phyloP scores from a whole-genome alignment of 2,797 vertebrate genomes.

The Crocodylus rhombifer region DNA sequence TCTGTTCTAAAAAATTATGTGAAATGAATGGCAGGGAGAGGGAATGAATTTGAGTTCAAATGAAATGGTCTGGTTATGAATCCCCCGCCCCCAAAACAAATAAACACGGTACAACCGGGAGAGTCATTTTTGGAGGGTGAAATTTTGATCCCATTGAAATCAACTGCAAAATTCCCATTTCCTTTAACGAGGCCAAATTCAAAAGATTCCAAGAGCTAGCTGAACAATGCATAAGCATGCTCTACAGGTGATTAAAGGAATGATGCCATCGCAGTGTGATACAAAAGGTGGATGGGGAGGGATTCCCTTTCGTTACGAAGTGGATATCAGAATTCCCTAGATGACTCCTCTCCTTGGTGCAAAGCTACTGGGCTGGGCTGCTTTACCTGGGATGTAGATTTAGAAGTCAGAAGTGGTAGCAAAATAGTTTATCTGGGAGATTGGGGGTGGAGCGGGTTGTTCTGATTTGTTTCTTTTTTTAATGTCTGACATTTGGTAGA shows the following conservation, averaged over 20 bases:
- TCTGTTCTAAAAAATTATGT: neutral
- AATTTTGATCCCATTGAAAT: neutral
- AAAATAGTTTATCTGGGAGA: too few relatives aligned
- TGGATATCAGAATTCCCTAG: too few relatives aligned
- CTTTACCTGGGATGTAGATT: too few relatives aligned
- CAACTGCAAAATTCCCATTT: constrained; percentile 5
- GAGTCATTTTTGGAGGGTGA: neutral
- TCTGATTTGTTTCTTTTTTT: too few relatives aligned
- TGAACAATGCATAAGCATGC: neutral
- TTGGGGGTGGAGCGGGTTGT: too few relatives aligned
- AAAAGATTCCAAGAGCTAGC: constrained; percentile 26
- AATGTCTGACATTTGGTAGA: too few relatives aligned
- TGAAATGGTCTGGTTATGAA: rapidly evolving
- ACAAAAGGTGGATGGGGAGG: neutral
- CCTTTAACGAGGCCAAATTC: constrained; percentile 13
- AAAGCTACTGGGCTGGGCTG: too few relatives aligned
- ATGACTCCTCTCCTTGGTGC: too few relatives aligned
- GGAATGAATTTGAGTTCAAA: neutral
- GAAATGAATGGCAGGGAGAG: neutral
- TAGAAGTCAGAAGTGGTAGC: too few relatives aligned
- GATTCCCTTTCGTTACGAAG: constrained; percentile 40
- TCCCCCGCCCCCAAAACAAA: neutral
- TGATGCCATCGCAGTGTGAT: neutral
- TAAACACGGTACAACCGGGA: neutral
- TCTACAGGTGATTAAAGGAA: constrained; percentile 24